Evolutionary conservation across 2,113 vertebrate species (phyloP).

Genomic region (Melozone crissalis): DNA sequence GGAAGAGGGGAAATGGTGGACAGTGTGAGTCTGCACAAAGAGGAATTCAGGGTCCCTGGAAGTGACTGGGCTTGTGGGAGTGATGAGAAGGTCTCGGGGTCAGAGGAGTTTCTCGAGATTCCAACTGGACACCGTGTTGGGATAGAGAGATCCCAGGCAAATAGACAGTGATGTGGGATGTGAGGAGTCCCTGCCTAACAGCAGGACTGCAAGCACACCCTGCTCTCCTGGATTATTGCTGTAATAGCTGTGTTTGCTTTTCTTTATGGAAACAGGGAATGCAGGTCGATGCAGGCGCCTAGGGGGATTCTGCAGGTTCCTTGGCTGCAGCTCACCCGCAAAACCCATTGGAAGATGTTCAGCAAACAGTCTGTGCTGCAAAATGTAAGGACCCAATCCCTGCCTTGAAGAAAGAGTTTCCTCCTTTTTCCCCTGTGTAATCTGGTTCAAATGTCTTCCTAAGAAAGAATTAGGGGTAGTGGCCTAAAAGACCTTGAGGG

Average conservation of each 20-base stretch:
- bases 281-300: background rate
- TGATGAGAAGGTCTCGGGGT: background rate
- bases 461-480: too few species aligned
- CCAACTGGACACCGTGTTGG: background rate
- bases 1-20: background rate
- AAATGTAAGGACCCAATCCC: background rate
- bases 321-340: background rate
- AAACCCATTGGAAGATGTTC: background rate
- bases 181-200: background rate
- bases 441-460: background rate
- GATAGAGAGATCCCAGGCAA: background rate
- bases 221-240: background rate
- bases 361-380: background rate
- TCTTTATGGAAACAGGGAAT: background rate
- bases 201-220: background rate
- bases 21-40: background rate
- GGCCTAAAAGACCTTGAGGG: too few species aligned
- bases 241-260: background rate
- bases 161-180: background rate
- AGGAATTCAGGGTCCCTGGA: background rate
- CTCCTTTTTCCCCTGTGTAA: background rate
- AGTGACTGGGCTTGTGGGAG: background rate
- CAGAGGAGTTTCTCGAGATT: background rate
- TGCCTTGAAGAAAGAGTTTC: background rate
- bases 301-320: background rate